These are phyloP conservation scores for Caenorhabditis parvicauda DNA, from an alignment of 2,888 invertebrate genomes.

Conservation along the genomic window DNA sequence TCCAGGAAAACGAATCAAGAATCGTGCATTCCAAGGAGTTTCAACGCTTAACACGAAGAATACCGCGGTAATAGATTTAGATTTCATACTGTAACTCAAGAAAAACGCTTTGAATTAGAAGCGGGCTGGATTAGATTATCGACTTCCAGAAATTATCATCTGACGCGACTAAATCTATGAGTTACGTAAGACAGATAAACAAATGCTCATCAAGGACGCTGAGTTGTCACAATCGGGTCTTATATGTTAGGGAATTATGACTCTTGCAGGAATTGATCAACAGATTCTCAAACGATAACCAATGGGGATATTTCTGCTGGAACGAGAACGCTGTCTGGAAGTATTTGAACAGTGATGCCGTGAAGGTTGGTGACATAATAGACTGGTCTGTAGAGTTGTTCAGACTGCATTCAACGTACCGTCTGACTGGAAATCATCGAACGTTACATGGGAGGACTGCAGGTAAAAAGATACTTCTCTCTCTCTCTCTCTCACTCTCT, in stretches of 20 bases:
- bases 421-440: conserved; percentile 37
- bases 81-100: too few species aligned
- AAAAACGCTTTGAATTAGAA: neutral
- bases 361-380: neutral
- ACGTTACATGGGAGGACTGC: conserved; percentile 41
- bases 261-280: conserved; percentile 34
- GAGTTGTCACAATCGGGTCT: too few species aligned
- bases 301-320: conserved; percentile 55
- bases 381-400: conserved; percentile 9
- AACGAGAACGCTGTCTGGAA: conserved; percentile 47
- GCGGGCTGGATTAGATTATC: neutral
- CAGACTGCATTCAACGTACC: conserved; percentile 43
- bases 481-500: neutral
- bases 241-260: conserved; percentile 1
- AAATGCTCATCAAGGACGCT: too few species aligned
- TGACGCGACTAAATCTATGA: too few species aligned
- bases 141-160: neutral
- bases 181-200: too few species aligned
- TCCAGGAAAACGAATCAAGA: conserved; percentile 20
- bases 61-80: conserved; percentile 24
- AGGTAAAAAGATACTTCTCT: conserved; percentile 20
- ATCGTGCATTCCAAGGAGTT: conserved; percentile 13
- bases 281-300: conserved; percentile 49
- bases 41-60: conserved; percentile 13
- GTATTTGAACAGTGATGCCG: conserved; percentile 41